Conservation (phyloP, 2,113 vertebrate species). For the Leptobrachium leishanense region DNA sequence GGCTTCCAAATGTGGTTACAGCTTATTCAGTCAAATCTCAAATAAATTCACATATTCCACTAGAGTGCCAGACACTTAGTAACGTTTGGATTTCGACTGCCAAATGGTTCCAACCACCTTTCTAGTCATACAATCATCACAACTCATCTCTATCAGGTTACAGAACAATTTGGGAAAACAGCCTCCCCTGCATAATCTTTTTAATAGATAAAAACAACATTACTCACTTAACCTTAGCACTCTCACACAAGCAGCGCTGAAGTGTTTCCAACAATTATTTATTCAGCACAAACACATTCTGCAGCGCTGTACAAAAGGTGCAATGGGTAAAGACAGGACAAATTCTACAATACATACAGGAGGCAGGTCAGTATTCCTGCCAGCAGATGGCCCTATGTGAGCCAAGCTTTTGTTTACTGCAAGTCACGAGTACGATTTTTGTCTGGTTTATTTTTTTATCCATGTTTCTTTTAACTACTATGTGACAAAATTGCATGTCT, state of each 20-base stretch:
- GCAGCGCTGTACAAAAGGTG: too few relatives aligned
- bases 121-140: slow-evolving; percentile 29
- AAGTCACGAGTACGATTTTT: too few relatives aligned
- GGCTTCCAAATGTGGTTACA: slow-evolving; percentile 13
- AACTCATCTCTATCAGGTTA: slow-evolving; percentile 34
- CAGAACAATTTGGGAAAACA: slow-evolving; percentile 39
- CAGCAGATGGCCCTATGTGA: too few relatives aligned
- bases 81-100: slow-evolving; percentile 13
- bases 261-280: slow-evolving; percentile 5
- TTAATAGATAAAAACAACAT: slow-evolving; percentile 38
- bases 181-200: slow-evolving; percentile 27
- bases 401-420: too few relatives aligned
- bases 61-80: slow-evolving; percentile 24
- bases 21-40: slow-evolving; percentile 23
- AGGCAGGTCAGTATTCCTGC: too few relatives aligned
- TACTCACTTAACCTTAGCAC: slow-evolving; percentile 18
- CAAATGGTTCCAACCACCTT: slow-evolving; percentile 31
- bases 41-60: slow-evolving; percentile 37
- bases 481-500: too few relatives aligned
- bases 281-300: too few relatives aligned
- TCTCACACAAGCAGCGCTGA: not conserved
- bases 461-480: too few relatives aligned
- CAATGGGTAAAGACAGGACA: too few relatives aligned
- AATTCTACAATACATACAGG: too few relatives aligned
- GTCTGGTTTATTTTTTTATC: too few relatives aligned